Conservation (phyloP, 2,888 invertebrate genomes). For the Hylaea fasciaria region DNA sequence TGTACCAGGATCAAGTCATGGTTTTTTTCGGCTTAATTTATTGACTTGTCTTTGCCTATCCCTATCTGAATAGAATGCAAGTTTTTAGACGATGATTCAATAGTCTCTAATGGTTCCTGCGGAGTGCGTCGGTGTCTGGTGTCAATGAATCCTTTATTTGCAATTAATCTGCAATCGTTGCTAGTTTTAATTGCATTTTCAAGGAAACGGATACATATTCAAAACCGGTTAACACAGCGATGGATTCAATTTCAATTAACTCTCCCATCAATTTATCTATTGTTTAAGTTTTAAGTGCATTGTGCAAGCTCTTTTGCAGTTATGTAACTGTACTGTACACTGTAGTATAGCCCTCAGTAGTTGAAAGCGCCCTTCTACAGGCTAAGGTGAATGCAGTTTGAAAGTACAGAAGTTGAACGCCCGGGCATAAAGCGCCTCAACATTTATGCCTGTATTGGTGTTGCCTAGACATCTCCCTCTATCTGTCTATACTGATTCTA, state of each 20-base stretch:
- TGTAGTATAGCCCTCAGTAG: conserved; percentile 19
- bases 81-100: conserved; percentile 66
- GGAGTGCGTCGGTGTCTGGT: conserved; percentile 42
- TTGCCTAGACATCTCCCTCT: conserved; percentile 7
- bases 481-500: conserved; percentile 13
- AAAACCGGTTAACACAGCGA: conserved; percentile 19
- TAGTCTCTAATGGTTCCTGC: conserved; percentile 41
- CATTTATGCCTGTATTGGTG: conserved; percentile 5
- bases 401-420: conserved; percentile 59
- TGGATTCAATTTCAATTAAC: conserved; percentile 20
- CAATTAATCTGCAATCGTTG: conserved; percentile 45
- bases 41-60: conserved; percentile 64
- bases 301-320: conserved; percentile 35
- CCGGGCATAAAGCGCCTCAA: conserved; percentile 48
- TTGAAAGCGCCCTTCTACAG: conserved; percentile 41
- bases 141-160: conserved; percentile 52
- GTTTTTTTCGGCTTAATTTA: conserved; percentile 67
- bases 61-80: conserved; percentile 60
- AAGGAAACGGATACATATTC: conserved; percentile 41
- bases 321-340: conserved; percentile 48
- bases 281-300: conserved; percentile 14
- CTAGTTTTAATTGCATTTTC: conserved; percentile 48
- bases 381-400: conserved; percentile 50
- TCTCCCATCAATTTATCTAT: not conserved
- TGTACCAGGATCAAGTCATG: conserved; percentile 53